Evolutionary conservation across 2,888 invertebrate genomes (phyloP).

Genomic region (Volucella inanis): DNA sequence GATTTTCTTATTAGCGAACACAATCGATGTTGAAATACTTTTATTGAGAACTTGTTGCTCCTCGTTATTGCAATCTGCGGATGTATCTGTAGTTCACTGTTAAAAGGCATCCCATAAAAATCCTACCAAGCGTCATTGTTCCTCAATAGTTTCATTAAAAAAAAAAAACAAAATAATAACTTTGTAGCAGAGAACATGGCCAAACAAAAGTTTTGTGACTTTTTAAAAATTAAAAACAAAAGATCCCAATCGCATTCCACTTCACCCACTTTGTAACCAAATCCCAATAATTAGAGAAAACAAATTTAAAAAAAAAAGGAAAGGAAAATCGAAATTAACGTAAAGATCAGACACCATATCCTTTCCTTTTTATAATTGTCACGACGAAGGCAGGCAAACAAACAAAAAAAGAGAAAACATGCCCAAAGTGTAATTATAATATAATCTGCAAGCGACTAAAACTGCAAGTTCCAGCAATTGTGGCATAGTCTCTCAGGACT

Average conservation of each 20-base stretch:
- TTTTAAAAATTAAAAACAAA: constrained; percentile 30
- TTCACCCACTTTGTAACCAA: constrained; percentile 10
- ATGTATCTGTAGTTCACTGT: no score
- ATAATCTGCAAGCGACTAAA: constrained; percentile 69
- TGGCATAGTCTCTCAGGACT: constrained; percentile 45
- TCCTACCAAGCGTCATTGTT: no score
- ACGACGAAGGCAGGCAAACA: constrained; percentile 45
- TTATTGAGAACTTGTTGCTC: no score
- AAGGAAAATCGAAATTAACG: constrained; percentile 73
- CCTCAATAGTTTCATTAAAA: no score
- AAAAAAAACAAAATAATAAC: no score
- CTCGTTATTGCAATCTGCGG: no score
- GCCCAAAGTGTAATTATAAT: constrained; percentile 69
- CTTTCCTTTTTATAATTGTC: constrained; percentile 21
- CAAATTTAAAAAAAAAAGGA: constrained; percentile 19
- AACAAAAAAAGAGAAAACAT: constrained; percentile 38
- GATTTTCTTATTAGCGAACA: no score
- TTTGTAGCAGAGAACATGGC: no score
- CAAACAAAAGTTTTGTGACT: constrained; percentile 2
- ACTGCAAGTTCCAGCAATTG: constrained; percentile 61
- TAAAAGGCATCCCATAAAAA: no score
- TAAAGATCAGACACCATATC: constrained; percentile 76
- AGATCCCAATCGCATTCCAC: constrained; percentile 6
- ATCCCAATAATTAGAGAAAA: constrained; percentile 71
- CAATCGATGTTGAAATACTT: no score